phyloP scores from a whole-genome alignment of 2,113 vertebrate species.

The Papio anubis region DNA sequence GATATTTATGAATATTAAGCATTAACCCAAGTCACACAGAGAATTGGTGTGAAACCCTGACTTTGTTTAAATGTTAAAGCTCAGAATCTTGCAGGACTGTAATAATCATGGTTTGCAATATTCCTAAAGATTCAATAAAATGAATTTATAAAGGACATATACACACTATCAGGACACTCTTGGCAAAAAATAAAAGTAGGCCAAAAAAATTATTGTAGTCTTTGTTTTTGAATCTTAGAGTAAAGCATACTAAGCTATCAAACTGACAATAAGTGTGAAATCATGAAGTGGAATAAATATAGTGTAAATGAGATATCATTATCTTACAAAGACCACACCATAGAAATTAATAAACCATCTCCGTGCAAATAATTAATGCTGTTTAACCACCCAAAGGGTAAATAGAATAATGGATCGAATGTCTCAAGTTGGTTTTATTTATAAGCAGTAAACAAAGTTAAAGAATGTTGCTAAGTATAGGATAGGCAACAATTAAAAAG shows the following conservation, averaged over 20 bases:
- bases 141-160: neutral
- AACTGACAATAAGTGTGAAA: neutral
- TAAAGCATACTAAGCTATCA: neutral
- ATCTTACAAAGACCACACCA: neutral
- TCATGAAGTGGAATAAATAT: constrained; percentile 20
- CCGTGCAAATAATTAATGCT: constrained; percentile 55
- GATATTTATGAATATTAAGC: neutral
- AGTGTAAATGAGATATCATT: constrained; percentile 38
- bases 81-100: neutral
- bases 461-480: constrained; percentile 18
- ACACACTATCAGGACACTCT: neutral
- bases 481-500: neutral
- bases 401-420: constrained; percentile 31
- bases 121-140: neutral
- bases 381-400: constrained; percentile 28
- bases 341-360: constrained; percentile 39
- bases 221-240: neutral
- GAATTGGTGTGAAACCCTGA: neutral
- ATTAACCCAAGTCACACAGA: neutral
- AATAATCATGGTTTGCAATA: neutral
- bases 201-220: neutral
- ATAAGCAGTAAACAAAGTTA: constrained; percentile 47
- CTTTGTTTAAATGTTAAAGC: neutral
- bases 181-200: neutral
- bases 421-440: constrained; percentile 51